Percentiles rank a stretch among this genome's conserved stretches.
phyloP scores from a whole-genome alignment of 2,888 invertebrate species.

The Hypolimnas misippus region DNA sequence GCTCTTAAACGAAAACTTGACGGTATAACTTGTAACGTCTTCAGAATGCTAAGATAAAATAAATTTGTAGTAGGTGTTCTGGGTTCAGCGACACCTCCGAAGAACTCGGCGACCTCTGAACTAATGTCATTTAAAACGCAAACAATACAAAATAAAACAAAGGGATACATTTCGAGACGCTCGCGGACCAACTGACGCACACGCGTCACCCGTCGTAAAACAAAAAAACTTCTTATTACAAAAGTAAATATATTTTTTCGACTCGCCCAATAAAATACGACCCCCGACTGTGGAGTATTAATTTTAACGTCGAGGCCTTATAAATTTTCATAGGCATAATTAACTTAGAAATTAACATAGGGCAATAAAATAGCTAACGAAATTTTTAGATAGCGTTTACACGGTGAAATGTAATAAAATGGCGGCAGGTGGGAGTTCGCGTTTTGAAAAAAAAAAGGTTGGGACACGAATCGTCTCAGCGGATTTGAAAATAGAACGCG shows the following conservation, averaged over 20 bases:
- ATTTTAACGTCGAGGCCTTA: conserved; percentile 72
- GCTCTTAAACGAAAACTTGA: too few relatives aligned
- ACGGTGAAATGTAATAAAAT: conserved; percentile 68
- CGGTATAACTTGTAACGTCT: too few relatives aligned
- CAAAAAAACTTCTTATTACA: conserved; percentile 56
- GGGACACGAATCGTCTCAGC: conserved; percentile 56
- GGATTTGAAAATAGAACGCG: conserved; percentile 79
- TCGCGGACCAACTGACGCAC: conserved; percentile 72
- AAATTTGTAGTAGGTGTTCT: background rate
- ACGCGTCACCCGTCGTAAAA: conserved; percentile 67
- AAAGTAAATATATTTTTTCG: conserved; percentile 52
- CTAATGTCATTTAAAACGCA: conserved; percentile 66
- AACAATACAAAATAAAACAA: conserved; percentile 68
- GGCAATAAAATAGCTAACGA: conserved; percentile 79
- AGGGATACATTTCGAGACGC: conserved; percentile 73
- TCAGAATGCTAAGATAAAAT: too few relatives aligned
- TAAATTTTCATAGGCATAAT: conserved; percentile 83
- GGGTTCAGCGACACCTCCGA: conserved; percentile 45
- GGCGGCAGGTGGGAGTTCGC: conserved; percentile 68
- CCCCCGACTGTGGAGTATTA: conserved; percentile 73
- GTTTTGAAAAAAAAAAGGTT: conserved; percentile 45
- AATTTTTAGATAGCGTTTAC: conserved; percentile 79
- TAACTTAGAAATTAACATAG: conserved; percentile 83
- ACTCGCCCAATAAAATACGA: conserved; percentile 66
- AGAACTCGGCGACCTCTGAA: conserved; percentile 63